A percentile compares a stretch with the other conserved stretches of the same genome.
Evolutionary conservation across 2,113 vertebrate species (phyloP).

Genomic region (Pelecanus crispus): DNA sequence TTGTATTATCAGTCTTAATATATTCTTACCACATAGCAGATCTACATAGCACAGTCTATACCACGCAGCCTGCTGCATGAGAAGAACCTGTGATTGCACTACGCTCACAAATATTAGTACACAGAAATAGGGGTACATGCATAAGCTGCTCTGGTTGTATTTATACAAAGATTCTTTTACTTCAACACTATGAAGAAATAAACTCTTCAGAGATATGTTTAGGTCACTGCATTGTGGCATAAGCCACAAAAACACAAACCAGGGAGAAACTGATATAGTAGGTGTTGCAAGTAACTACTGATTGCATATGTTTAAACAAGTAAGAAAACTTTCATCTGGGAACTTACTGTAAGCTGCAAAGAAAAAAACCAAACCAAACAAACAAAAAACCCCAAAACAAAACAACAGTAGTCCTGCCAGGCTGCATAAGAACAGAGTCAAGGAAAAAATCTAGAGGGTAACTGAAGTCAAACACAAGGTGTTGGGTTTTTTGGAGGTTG

Average conservation of each 20-base stretch:
- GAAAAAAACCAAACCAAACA: no score
- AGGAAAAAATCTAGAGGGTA: not conserved
- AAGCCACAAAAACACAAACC: not conserved
- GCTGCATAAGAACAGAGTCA: not conserved
- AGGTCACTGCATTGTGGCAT: not conserved
- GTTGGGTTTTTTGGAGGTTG: accelerated
- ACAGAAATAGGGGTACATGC: not conserved
- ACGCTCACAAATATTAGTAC: not conserved
- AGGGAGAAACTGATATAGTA: not conserved
- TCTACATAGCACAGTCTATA: not conserved
- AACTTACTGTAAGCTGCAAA: not conserved
- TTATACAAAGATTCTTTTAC: not conserved
- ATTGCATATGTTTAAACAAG: not conserved
- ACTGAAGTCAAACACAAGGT: not conserved
- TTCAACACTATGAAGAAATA: not conserved
- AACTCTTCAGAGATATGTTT: not conserved
- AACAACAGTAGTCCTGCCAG: not conserved
- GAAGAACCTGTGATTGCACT: not conserved
- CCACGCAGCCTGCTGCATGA: not conserved
- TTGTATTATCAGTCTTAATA: not conserved
- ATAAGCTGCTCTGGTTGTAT: not conserved
- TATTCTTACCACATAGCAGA: not conserved
- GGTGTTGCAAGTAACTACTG: not conserved
- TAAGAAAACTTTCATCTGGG: not conserved
- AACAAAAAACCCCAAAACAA: no score